A percentile compares a stretch with the other conserved stretches of the same genome.
These are phyloP conservation scores for Folsomia manolachei DNA, from an alignment of 2,888 invertebrate species.

Conservation along the genomic window DNA sequence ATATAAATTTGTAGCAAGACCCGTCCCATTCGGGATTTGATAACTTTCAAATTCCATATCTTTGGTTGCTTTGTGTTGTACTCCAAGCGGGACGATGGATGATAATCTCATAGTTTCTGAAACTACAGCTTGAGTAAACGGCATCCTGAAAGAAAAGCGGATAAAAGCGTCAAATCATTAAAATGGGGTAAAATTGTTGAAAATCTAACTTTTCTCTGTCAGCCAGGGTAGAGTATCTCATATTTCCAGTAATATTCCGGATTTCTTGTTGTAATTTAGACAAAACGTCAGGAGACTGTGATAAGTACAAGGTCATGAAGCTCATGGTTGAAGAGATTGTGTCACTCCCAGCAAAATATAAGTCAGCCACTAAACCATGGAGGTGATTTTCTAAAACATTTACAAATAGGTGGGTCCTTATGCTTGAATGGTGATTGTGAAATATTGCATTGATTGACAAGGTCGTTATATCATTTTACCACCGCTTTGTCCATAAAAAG, in stretches of 20 bases:
- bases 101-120: slow-evolving; percentile 21
- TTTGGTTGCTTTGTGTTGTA: background rate
- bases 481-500: slow-evolving; percentile 35
- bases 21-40: slow-evolving; percentile 10
- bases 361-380: too few relatives aligned
- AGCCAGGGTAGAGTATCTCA: slow-evolving; percentile 16
- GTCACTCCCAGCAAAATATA: slow-evolving; percentile 18
- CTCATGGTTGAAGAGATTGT: slow-evolving; percentile 22
- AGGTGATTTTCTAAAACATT: too few relatives aligned
- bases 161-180: too few relatives aligned
- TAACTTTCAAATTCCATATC: slow-evolving; percentile 4
- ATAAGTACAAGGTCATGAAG: slow-evolving; percentile 20
- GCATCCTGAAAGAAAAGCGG: slow-evolving; percentile 20
- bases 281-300: slow-evolving; percentile 13
- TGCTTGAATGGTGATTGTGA: too few relatives aligned
- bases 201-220: slow-evolving; percentile 19
- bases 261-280: slow-evolving; percentile 23
- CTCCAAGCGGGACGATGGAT: slow-evolving; percentile 18
- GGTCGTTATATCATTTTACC: too few relatives aligned
- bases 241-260: slow-evolving; percentile 9
- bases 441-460: too few relatives aligned
- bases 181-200: too few relatives aligned
- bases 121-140: slow-evolving; percentile 23
- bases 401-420: too few relatives aligned
- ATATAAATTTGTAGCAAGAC: slow-evolving; percentile 4